Evolutionary conservation across 2,113 vertebrate species (phyloP).

Genomic region (Spizaetus ornatus): DNA sequence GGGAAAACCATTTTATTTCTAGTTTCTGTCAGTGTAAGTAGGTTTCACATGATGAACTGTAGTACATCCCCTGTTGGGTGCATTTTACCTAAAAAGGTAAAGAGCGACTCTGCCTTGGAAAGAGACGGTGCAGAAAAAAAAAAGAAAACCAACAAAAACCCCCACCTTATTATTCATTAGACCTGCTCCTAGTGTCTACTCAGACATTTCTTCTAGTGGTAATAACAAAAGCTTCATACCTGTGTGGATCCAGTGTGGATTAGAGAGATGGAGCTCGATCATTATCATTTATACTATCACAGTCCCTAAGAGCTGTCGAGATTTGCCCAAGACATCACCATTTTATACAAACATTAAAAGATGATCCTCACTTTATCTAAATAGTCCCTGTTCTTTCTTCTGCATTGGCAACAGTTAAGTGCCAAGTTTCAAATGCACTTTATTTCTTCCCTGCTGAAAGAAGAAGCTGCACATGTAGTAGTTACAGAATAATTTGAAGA

Average conservation of each 20-base stretch:
- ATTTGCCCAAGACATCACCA: background rate
- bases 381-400: background rate
- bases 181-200: background rate
- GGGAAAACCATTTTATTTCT: slow-evolving; percentile 65
- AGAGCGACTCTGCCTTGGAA: slow-evolving; percentile 20
- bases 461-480: background rate
- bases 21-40: slow-evolving; percentile 55
- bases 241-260: background rate
- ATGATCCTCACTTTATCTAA: background rate
- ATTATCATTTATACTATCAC: background rate
- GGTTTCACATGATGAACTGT: slow-evolving; percentile 53
- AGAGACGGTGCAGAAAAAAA: background rate
- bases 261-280: background rate
- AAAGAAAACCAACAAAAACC: fast-evolving
- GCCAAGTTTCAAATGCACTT: background rate
- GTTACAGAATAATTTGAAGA: background rate
- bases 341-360: background rate
- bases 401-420: background rate
- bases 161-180: slow-evolving; percentile 12
- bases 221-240: background rate
- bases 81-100: slow-evolving; percentile 72
- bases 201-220: background rate
- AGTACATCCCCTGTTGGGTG: slow-evolving; percentile 16
- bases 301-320: background rate
- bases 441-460: background rate